Base-by-base conservation (phyloP, 2,113 vertebrate genomes). In the Oxyruncus cristatus region DNA sequence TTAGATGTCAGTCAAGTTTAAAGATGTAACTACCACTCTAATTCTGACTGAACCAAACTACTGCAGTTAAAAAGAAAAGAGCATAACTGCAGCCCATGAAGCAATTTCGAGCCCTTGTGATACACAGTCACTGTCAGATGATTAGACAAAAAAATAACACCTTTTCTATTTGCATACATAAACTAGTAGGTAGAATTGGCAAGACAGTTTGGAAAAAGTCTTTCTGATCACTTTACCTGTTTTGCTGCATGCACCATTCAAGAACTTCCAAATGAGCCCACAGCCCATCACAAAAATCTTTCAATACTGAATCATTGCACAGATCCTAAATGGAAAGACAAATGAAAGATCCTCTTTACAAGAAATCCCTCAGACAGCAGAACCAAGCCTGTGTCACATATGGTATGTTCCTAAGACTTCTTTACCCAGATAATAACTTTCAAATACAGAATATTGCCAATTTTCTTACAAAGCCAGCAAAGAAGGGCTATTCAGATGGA, bases 241-340 rank as follows among this genome's bases (percentile, higher is more conserved):
- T 99, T 85, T 97, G 98, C 94, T 99, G 98, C 19, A 97, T 90
- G 83, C 99, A 99, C 99, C 99, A 99, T 91, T 99, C 98, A 85
- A 99, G 97, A 81, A 99, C 98, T 89, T 98, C 98, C 44, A 99
- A 97, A 67, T 99, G 99, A 95, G 98, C 96, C 75, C 98, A 98
- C 35, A 99, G 92, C 23, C 98, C 97, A 83, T 99, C 97, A 74
- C 99, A 99, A 97, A 99, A 99, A 44, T 99, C 98, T 93, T 98
- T 98, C 91, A 99, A 98, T 88, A 99, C 97, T 41, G 97, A 97
- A 93, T 99, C 99, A 85, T 96, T 98, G 88, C 93, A 98, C 75
- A 98, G 88, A 46, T 97, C 98, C 97, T 97, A 88, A 90, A 76
- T 3, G 35, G 65, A 92, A 92, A 94, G n/a, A 86, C 14, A 92